Base-by-base conservation (phyloP, 2,888 invertebrate species). In the Magallana nippona region DNA sequence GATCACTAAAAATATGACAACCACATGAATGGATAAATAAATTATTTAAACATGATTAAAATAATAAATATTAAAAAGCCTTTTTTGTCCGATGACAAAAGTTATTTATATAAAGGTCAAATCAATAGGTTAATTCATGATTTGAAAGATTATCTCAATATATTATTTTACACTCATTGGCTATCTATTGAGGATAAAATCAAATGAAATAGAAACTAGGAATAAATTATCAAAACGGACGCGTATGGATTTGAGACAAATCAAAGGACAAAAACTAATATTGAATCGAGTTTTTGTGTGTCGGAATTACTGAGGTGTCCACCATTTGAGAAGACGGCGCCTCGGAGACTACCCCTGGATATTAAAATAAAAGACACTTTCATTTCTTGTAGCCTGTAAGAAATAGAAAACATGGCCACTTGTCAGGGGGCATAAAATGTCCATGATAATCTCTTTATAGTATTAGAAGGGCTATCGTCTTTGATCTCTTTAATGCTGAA, bases 181-280 rank as follows among this genome's bases (percentile, higher is more conserved):
- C 19, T 60, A 17, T 60, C 60, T 19, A 60, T 19, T 19, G 19
- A 60, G n/a, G 2, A 27, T 15, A 11, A 32, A 27, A 27, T 71
- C 27, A 27, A 71, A 71, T 71, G 71, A 71, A 71, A 71, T 13
- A 32, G 32, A 71, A 71, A 71, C 27, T 71, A 71, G 13, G 27
- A 22, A 71, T 22, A 71, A 22, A 27, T 11, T 32, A 22, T 22
- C 5, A 71, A 71, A 63, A 63, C 22, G 15, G 71, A 71, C 22
- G 32, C 71, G 11, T 1, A 22, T 27, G 13, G 15, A 19, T 22
- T 71, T 32, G 5, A 71, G 71, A 11, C 71, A 71, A 71, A 71
- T 71, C 71, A 71, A 71, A 71, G 71, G 71, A 71, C 71, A 71
- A 71, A 71, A 71, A 71, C 71, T 22, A 71, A 71, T 71, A 71